Evolutionary conservation across 1,140 invertebrate species (phyloP).

Genomic region (Aphis gossypii): DNA sequence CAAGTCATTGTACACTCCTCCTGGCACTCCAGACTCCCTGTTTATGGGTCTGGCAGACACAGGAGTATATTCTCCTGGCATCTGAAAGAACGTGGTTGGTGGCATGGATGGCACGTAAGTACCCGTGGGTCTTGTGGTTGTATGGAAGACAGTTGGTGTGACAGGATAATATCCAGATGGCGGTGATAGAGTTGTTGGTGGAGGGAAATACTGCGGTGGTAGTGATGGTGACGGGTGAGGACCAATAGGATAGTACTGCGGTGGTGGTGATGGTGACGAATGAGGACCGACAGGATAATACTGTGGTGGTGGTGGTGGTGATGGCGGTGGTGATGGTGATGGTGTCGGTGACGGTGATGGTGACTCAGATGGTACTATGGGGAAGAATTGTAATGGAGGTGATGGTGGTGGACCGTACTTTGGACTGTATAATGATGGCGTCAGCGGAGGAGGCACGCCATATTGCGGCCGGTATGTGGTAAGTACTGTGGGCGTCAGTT

Average conservation of each 20-base stretch:
- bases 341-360: neutral
- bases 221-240: neutral
- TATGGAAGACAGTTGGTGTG: neutral
- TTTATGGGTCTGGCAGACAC: neutral
- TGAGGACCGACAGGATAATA: too few species aligned
- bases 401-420: conserved; percentile 23
- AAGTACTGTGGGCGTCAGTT: neutral
- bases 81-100: conserved; percentile 25
- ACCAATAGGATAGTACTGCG: neutral
- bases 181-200: conserved; percentile 42
- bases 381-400: conserved; percentile 1
- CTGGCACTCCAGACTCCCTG: neutral
- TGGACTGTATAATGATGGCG: neutral
- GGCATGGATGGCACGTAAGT: conserved; percentile 29
- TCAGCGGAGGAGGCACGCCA: neutral
- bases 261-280: neutral
- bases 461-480: neutral
- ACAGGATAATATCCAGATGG: neutral
- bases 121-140: neutral
- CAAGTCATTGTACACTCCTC: neutral
- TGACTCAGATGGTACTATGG: neutral
- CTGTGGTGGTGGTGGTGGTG: neutral
- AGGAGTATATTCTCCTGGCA: conserved; percentile 24
- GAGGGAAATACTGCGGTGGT: neutral
- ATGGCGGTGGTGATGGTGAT: neutral